Percentiles rank a stretch among this genome's conserved stretches.
These are phyloP conservation scores for Brachyrhaphis roseni DNA, from an alignment of 2,797 vertebrate genomes.

Conservation along the genomic window DNA sequence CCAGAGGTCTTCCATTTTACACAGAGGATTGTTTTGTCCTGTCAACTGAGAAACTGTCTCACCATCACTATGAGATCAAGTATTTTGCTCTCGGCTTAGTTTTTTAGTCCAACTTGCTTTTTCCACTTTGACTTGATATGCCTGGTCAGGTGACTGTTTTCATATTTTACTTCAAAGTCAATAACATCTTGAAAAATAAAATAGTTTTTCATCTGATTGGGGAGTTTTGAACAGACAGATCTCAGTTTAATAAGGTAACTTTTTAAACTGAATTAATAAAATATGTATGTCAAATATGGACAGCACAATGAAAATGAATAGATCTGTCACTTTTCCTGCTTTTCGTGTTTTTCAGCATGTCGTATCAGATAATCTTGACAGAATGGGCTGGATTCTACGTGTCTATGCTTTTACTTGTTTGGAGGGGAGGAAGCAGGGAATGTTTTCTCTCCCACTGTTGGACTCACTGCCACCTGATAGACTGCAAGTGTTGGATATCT, in stretches of 20 bases:
- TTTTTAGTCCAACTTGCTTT: not conserved
- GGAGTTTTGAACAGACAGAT: not conserved
- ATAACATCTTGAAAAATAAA: not conserved
- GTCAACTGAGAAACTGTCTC: not conserved
- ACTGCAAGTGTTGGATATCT: conserved; percentile 14
- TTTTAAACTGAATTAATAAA: not conserved
- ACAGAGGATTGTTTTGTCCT: not conserved
- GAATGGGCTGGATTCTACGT: not conserved
- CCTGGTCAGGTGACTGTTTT: not conserved
- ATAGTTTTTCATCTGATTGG: not conserved
- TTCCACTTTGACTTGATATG: not conserved
- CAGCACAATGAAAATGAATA: not conserved
- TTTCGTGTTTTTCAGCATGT: not conserved
- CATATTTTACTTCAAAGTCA: not conserved
- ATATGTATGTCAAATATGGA: not conserved
- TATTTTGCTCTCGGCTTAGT: not conserved
- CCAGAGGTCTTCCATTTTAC: not conserved
- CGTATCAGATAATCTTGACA: too few species aligned
- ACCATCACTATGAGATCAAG: not conserved
- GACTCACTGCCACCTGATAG: conserved; percentile 12
- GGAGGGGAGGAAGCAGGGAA: not conserved
- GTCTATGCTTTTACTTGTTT: conserved; percentile 9
- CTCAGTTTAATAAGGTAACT: not conserved
- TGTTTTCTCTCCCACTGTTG: conserved; percentile 31
- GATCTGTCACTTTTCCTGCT: not conserved